A percentile compares a stretch with the other conserved stretches of the same genome.
Conservation (phyloP, 2,888 invertebrate genomes). For the Meteorus cinctellus region DNA sequence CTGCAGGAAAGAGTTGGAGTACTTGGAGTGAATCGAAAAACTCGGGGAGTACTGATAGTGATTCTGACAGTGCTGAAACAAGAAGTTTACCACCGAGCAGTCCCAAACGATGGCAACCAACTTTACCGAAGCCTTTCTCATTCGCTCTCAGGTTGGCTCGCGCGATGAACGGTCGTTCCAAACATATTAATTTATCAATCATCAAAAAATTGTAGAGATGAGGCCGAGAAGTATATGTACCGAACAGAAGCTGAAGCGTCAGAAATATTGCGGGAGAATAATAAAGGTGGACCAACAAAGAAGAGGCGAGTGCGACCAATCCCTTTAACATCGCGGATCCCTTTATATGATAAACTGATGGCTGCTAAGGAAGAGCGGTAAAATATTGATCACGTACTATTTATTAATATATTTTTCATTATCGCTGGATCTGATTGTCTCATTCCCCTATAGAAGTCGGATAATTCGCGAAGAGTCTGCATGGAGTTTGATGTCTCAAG, state of each 20-base stretch:
- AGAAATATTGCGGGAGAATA: constrained; percentile 54
- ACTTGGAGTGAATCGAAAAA: constrained; percentile 65
- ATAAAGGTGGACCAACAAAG: constrained; percentile 68
- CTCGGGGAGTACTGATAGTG: constrained; percentile 62
- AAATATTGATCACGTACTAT: constrained; percentile 4
- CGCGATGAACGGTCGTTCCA: neutral
- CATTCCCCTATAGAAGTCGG: constrained; percentile 62
- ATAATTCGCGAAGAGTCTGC: constrained; percentile 69
- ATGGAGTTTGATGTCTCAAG: constrained; percentile 68
- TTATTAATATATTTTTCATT: constrained; percentile 6
- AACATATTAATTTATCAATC: neutral
- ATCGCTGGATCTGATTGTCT: neutral
- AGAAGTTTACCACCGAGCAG: constrained; percentile 66
- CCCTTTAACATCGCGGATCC: constrained; percentile 82
- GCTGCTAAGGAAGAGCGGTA: constrained; percentile 84
- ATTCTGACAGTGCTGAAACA: constrained; percentile 64
- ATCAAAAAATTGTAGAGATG: constrained; percentile 75
- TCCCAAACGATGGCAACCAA: constrained; percentile 72
- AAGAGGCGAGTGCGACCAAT: constrained; percentile 79
- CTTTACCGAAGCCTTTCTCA: constrained; percentile 81
- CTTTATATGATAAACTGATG: constrained; percentile 82
- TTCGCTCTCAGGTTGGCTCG: constrained; percentile 79
- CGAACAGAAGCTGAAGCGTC: constrained; percentile 71
- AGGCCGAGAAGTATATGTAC: constrained; percentile 78
- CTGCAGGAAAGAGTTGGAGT: constrained; percentile 59